phyloP scores from a whole-genome alignment of 2,888 invertebrate genomes.

The Drosophila neonasuta region DNA sequence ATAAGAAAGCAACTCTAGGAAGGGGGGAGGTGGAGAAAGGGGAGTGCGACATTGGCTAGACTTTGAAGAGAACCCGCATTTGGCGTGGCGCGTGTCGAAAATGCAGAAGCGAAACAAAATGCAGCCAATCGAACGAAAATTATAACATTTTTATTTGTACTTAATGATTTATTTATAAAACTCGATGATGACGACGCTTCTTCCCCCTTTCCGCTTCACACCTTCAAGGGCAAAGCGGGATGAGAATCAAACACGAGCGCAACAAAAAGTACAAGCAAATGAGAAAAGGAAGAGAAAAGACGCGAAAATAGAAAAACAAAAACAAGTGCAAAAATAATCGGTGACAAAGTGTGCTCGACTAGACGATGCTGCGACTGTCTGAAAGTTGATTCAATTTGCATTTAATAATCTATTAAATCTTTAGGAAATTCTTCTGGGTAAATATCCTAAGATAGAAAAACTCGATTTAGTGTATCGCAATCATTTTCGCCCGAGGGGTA shows the following conservation, averaged over 20 bases:
- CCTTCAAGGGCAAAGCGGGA: slow-evolving; percentile 15
- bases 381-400: too few species aligned
- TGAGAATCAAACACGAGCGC: slow-evolving; percentile 44
- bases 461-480: too few species aligned
- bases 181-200: slow-evolving; percentile 50
- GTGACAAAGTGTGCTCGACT: not conserved
- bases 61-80: slow-evolving; percentile 23
- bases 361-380: not conserved
- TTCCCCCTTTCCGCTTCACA: not conserved
- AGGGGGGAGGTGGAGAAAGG: too few species aligned
- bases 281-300: slow-evolving; percentile 2
- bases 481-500: not conserved
- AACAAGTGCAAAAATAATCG: not conserved
- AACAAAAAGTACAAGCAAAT: not conserved
- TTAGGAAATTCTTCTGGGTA: not conserved
- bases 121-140: slow-evolving; percentile 36
- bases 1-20: not conserved
- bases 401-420: too few species aligned
- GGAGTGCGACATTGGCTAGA: slow-evolving; percentile 9
- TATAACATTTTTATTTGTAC: slow-evolving; percentile 28
- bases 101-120: slow-evolving; percentile 35
- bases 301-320: slow-evolving; percentile 17
- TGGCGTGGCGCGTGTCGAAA: slow-evolving; percentile 36
- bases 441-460: too few species aligned
- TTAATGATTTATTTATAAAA: slow-evolving; percentile 66